Conservation (phyloP, 2,888 invertebrate genomes). For the Gonocerus acuteangulatus region DNA sequence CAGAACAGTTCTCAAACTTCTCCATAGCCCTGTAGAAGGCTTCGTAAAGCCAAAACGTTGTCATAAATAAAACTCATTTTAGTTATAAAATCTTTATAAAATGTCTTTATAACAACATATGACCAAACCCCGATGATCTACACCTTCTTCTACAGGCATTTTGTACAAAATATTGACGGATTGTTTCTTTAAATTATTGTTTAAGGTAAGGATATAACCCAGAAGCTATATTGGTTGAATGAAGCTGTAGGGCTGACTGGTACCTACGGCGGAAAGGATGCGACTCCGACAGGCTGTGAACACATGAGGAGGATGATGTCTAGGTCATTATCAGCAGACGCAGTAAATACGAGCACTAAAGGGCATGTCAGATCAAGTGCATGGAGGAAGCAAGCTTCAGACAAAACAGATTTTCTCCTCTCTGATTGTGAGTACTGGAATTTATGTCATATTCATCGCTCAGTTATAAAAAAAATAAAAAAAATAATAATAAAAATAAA, state of each 20-base stretch:
- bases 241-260: conserved; percentile 57
- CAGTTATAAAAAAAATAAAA: too few relatives aligned
- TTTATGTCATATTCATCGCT: too few relatives aligned
- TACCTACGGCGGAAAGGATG: conserved; percentile 41
- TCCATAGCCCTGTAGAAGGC: too few relatives aligned
- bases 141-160: too few relatives aligned
- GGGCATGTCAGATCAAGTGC: conserved; percentile 62
- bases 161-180: too few relatives aligned
- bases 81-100: too few relatives aligned
- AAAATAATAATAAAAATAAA: too few relatives aligned
- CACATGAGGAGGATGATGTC: conserved; percentile 45
- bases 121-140: too few relatives aligned
- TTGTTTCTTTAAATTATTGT: neutral
- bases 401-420: conserved; percentile 45
- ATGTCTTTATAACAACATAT: too few relatives aligned
- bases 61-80: too few relatives aligned
- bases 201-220: conserved; percentile 70
- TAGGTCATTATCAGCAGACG: conserved; percentile 67
- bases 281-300: conserved; percentile 44
- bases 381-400: conserved; percentile 48
- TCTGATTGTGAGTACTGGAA: conserved; percentile 46
- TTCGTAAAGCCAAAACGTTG: too few relatives aligned
- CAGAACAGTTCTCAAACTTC: too few relatives aligned
- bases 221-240: conserved; percentile 73
- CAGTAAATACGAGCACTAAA: conserved; percentile 67